These are phyloP conservation scores for Macrotus californicus DNA, from an alignment of 2,113 vertebrate genomes.

Conservation along the genomic window DNA sequence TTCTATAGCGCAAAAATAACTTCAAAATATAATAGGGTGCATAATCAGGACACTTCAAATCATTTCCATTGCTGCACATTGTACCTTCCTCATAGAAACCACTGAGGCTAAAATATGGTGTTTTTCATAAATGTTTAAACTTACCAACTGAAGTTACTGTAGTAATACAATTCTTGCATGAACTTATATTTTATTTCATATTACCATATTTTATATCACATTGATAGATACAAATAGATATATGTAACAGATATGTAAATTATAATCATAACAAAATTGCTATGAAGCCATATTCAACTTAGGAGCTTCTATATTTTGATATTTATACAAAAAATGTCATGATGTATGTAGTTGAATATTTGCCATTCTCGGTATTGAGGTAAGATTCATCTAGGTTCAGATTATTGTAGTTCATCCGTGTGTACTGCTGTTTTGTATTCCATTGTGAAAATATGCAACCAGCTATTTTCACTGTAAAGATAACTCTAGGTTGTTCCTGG, in stretches of 20 bases:
- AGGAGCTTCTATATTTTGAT: background rate
- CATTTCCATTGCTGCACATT: background rate
- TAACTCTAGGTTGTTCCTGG: background rate
- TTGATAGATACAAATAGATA: background rate
- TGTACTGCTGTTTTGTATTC: background rate
- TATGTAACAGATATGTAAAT: background rate
- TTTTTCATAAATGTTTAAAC: background rate
- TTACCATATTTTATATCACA: background rate
- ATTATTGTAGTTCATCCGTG: background rate
- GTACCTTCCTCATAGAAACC: background rate
- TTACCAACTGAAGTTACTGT: background rate
- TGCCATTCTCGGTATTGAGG: background rate
- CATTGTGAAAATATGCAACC: background rate
- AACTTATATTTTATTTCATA: background rate
- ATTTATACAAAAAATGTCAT: background rate
- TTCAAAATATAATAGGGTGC: background rate
- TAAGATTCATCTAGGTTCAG: background rate
- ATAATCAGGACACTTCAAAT: constrained; percentile 2
- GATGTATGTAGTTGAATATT: background rate
- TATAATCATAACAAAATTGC: background rate
- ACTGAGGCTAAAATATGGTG: background rate
- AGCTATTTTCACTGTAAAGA: background rate
- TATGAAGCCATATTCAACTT: background rate
- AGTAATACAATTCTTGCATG: background rate
- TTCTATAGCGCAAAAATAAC: constrained; percentile 36